Evolutionary conservation across 2,113 vertebrate genomes (phyloP).

Genomic region (Saccopteryx bilineata): DNA sequence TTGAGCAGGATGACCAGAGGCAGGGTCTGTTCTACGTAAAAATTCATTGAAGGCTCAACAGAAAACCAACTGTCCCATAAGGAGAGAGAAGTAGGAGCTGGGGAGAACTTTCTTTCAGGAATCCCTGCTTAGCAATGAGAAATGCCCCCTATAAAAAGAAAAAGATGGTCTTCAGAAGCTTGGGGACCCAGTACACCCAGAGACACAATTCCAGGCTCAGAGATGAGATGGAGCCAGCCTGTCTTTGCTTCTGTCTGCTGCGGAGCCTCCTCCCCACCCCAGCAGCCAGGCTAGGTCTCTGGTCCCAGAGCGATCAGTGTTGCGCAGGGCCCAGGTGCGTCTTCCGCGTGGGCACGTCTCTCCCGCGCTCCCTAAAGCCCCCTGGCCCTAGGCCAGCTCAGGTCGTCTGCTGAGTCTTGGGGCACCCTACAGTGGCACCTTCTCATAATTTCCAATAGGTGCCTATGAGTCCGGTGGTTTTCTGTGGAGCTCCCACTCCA

Average conservation of each 20-base stretch:
- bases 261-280: too few species aligned
- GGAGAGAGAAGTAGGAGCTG: neutral
- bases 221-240: neutral
- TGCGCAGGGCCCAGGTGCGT: accelerated
- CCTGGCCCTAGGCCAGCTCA: too few species aligned
- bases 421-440: neutral
- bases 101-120: neutral
- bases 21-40: neutral
- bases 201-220: neutral
- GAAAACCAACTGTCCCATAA: neutral
- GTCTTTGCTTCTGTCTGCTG: neutral
- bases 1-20: neutral
- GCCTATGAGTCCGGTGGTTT: neutral
- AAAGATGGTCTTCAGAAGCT: neutral
- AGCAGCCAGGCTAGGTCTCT: neutral
- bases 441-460: accelerated
- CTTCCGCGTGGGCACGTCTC: neutral
- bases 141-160: neutral
- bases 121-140: neutral
- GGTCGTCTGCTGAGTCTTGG: neutral
- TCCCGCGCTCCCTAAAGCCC: neutral
- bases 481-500: accelerated
- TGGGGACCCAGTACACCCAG: neutral
- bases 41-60: neutral
- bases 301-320: neutral